phyloP scores from a whole-genome alignment of 2,113 vertebrate species.

The Pholis gunnellus region DNA sequence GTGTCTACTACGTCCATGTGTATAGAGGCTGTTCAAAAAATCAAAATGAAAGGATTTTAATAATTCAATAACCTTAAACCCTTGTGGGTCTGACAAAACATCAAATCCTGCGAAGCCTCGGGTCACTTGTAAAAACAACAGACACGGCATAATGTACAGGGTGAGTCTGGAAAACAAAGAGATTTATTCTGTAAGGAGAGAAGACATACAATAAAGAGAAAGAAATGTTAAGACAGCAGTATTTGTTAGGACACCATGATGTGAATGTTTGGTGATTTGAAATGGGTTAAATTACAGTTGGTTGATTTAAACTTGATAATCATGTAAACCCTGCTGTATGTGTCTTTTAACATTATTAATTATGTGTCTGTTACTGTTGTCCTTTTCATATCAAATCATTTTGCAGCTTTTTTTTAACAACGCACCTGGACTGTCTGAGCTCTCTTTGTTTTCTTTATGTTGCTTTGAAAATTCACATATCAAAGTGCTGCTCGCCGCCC shows the following conservation, averaged over 20 bases:
- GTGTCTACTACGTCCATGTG: not conserved
- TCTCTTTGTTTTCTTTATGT: conserved; percentile 6
- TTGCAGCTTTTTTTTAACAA: not conserved
- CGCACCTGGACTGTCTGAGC: not conserved
- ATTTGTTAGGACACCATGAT: not conserved
- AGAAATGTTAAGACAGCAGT: not conserved
- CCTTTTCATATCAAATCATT: not conserved
- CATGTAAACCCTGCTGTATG: not conserved
- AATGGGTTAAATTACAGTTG: not conserved
- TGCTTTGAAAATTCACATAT: conserved; percentile 19
- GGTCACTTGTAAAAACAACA: conserved; percentile 43
- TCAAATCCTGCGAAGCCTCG: conserved; percentile 24
- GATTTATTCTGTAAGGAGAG: conserved; percentile 1
- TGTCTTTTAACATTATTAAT: not conserved
- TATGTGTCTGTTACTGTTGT: not conserved
- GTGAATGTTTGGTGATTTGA: too few relatives aligned
- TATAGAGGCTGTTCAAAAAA: conserved; percentile 5
- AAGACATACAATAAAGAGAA: not conserved
- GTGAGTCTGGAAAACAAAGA: conserved; percentile 6
- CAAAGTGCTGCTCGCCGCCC: conserved; percentile 1
- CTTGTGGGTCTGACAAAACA: conserved; percentile 37
- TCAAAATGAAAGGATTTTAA: conserved; percentile 41
- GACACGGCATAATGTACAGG: not conserved
- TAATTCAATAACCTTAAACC: conserved; percentile 51
- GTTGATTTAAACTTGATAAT: not conserved